Conservation (phyloP, 2,888 invertebrate species). For the Neocrepidodera transversa region DNA sequence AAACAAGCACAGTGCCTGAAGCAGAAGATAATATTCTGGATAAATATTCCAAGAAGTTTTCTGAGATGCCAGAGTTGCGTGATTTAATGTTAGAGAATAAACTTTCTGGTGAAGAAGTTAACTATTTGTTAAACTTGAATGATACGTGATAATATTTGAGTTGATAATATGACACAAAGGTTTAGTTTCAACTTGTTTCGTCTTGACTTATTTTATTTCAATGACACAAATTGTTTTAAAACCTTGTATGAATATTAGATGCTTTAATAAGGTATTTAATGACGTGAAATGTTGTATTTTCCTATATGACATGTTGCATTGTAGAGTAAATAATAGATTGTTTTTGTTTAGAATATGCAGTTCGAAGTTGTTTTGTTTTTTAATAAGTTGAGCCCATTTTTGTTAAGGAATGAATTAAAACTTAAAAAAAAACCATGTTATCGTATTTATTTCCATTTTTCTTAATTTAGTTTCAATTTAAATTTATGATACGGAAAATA, state of each 20-base stretch:
- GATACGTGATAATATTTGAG: conserved; percentile 1
- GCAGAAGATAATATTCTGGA: conserved; percentile 14
- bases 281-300: background rate
- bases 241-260: background rate
- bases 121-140: conserved; percentile 29
- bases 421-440: background rate
- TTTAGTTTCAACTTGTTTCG: background rate
- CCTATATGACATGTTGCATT: conserved; percentile 3
- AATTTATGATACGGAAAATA: no score
- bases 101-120: conserved; percentile 30
- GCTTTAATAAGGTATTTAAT: background rate
- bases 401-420: background rate
- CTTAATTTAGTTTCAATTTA: no score
- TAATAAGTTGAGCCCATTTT: conserved; percentile 2
- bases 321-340: conserved; percentile 1
- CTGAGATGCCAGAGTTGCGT: conserved; percentile 29
- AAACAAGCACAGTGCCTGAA: conserved; percentile 8
- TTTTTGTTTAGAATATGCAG: conserved; percentile 5
- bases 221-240: background rate
- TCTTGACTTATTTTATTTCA: background rate
- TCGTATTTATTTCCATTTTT: no score
- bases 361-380: conserved; percentile 1
- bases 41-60: conserved; percentile 22
- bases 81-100: conserved; percentile 30
- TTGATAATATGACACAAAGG: no score